These are phyloP conservation scores for Drosophila subsilvestris DNA, from an alignment of 2,888 invertebrate genomes.

Conservation along the genomic window DNA sequence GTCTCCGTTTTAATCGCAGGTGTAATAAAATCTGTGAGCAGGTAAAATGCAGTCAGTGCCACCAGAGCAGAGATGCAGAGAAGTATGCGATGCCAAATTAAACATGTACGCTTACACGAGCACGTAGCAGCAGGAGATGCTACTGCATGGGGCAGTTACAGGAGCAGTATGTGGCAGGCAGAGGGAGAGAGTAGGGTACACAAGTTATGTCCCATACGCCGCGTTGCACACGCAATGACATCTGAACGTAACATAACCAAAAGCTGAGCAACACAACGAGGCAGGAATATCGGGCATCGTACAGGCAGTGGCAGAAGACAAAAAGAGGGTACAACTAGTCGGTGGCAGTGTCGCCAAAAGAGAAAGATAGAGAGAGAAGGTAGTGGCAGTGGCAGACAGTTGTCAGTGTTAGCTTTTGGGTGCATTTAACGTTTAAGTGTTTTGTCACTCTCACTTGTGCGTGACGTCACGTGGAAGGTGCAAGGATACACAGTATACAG, in stretches of 20 bases:
- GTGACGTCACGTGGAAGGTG: slow-evolving; percentile 69
- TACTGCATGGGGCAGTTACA: neutral
- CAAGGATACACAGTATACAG: neutral
- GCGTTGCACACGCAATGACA: slow-evolving; percentile 65
- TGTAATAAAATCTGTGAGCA: slow-evolving; percentile 30
- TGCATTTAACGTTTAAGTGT: slow-evolving; percentile 75
- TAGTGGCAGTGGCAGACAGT: slow-evolving; percentile 20
- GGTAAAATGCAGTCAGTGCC: slow-evolving; percentile 57
- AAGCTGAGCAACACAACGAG: slow-evolving; percentile 1
- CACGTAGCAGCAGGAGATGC: slow-evolving; percentile 41
- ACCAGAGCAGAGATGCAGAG: slow-evolving; percentile 16
- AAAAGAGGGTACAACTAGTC: neutral
- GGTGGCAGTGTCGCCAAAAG: neutral
- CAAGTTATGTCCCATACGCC: slow-evolving; percentile 63
- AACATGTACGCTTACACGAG: slow-evolving; percentile 71
- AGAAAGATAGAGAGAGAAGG: neutral
- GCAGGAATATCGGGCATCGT: neutral
- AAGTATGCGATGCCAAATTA: slow-evolving; percentile 70
- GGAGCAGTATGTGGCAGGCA: neutral
- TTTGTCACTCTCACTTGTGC: slow-evolving; percentile 68
- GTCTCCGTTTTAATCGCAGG: slow-evolving; percentile 22
- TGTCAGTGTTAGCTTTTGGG: slow-evolving; percentile 50
- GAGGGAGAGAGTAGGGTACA: neutral
- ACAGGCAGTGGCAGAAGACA: neutral
- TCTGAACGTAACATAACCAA: slow-evolving; percentile 46